Percentiles rank a stretch among this genome's conserved stretches.
These are phyloP conservation scores for Planiliza haematocheilus DNA, from an alignment of 2,113 vertebrate genomes.

Conservation along the genomic window DNA sequence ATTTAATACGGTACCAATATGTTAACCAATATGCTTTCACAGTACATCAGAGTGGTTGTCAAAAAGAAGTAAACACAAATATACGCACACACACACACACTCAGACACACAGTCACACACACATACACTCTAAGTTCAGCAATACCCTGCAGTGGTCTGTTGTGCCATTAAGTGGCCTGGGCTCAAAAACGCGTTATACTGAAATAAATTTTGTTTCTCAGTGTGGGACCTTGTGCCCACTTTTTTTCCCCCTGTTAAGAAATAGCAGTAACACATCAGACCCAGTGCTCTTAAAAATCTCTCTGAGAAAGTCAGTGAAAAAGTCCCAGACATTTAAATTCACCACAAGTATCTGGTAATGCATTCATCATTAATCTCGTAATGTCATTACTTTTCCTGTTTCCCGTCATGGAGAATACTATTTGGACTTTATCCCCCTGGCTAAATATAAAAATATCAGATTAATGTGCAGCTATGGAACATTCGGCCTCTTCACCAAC, in stretches of 20 bases:
- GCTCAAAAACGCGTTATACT: constrained; percentile 55
- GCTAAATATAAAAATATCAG: constrained; percentile 19
- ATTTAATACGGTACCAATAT: constrained; percentile 89
- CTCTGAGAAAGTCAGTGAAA: constrained; percentile 47
- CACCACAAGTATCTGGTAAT: constrained; percentile 45
- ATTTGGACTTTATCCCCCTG: background rate
- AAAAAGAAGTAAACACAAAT: constrained; percentile 87
- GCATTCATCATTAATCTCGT: constrained; percentile 32
- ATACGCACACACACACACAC: constrained; percentile 22
- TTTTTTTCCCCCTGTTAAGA: constrained; percentile 4
- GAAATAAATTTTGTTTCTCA: constrained; percentile 34
- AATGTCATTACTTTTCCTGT: constrained; percentile 27
- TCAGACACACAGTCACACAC: background rate
- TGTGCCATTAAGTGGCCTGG: constrained; percentile 59
- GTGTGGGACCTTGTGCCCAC: constrained; percentile 25
- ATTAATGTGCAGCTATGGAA: constrained; percentile 2
- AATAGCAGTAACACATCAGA: constrained; percentile 6
- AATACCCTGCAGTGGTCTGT: constrained; percentile 84
- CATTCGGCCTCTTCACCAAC: background rate
- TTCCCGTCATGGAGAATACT: background rate
- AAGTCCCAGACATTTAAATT: constrained; percentile 37
- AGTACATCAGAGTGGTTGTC: constrained; percentile 93
- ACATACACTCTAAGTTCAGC: constrained; percentile 80
- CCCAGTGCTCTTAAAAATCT: constrained; percentile 48
- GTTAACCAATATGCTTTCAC: constrained; percentile 86